phyloP scores from a whole-genome alignment of 2,888 invertebrate species.

The Sthenelais limicola region DNA sequence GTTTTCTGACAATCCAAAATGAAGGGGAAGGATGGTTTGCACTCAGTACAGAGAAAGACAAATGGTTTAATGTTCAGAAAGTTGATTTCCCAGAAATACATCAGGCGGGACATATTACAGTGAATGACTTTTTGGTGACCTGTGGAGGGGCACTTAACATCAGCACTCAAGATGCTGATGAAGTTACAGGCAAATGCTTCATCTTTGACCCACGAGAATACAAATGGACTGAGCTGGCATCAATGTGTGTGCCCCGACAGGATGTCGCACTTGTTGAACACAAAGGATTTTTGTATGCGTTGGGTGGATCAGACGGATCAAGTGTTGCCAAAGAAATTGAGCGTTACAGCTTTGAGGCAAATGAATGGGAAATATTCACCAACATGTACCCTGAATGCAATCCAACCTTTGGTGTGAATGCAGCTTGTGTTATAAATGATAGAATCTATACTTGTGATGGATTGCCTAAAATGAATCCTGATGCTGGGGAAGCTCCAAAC shows the following conservation, averaged over 20 bases:
- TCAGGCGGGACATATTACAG: neutral
- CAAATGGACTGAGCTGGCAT: conserved; percentile 22
- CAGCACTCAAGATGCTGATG: neutral
- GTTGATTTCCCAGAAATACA: neutral
- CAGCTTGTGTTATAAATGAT: conserved; percentile 3
- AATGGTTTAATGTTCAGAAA: neutral
- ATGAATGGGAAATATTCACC: conserved; percentile 21
- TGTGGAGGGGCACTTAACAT: conserved; percentile 9
- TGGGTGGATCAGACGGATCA: conserved; percentile 5
- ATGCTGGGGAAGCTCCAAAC: conserved; percentile 16
- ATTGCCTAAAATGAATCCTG: conserved; percentile 1
- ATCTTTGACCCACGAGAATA: conserved; percentile 24
- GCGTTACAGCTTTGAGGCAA: conserved; percentile 20
- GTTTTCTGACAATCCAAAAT: conserved; percentile 9
- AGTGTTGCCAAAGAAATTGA: conserved; percentile 15
- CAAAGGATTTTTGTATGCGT: conserved; percentile 5
- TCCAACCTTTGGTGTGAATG: conserved; percentile 14
- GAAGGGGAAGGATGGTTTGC: conserved; percentile 13
- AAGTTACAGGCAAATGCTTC: conserved; percentile 27
- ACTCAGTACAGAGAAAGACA: neutral
- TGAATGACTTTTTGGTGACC: conserved; percentile 17
- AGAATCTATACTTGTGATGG: conserved; percentile 26
- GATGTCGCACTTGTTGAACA: conserved; percentile 4
- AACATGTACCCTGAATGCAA: conserved; percentile 7
- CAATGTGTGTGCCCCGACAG: conserved; percentile 9